Percentiles rank a stretch among this genome's conserved stretches.
Evolutionary conservation across 2,888 invertebrate species (phyloP).

Genomic region (Octonoba sinensis): DNA sequence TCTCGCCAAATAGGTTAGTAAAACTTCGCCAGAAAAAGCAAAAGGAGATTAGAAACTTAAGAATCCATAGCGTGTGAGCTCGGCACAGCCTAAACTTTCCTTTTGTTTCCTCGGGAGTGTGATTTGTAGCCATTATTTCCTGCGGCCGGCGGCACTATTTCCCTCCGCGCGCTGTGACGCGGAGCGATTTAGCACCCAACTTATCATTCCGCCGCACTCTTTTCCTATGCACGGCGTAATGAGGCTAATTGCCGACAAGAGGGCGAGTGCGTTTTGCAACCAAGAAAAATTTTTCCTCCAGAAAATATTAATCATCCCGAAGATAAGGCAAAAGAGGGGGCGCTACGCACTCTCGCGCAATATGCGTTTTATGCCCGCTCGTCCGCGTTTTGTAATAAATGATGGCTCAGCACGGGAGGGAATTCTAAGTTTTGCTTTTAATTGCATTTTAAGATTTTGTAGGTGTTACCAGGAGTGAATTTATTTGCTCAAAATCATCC

Average conservation of each 20-base stretch:
- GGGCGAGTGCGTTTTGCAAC: conserved; percentile 58
- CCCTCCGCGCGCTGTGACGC: conserved; percentile 55
- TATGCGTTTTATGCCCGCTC: conserved; percentile 29
- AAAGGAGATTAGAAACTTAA: conserved; percentile 1
- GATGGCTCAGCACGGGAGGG: conserved; percentile 38
- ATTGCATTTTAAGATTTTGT: conserved; percentile 43
- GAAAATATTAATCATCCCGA: conserved; percentile 51
- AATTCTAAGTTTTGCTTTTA: conserved; percentile 54
- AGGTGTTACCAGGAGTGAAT: conserved; percentile 43
- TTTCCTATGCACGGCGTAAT: conserved; percentile 43
- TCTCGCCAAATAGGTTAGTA: too few species aligned
- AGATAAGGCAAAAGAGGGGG: conserved; percentile 40
- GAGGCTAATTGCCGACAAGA: conserved; percentile 63
- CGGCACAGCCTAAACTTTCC: conserved; percentile 43
- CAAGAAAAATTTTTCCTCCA: conserved; percentile 48
- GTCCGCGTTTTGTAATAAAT: conserved; percentile 41
- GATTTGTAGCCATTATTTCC: conserved; percentile 63
- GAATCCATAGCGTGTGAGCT: conserved; percentile 34
- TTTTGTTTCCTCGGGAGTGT: conserved; percentile 61
- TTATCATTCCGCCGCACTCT: conserved; percentile 54
- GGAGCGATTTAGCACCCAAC: conserved; percentile 63
- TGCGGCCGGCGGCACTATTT: conserved; percentile 50
- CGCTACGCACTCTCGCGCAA: conserved; percentile 21
- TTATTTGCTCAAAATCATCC: conserved; percentile 13
- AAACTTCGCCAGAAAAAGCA: too few species aligned